phyloP scores from a whole-genome alignment of 1,140 invertebrate species.

The Antheraea pernyi region DNA sequence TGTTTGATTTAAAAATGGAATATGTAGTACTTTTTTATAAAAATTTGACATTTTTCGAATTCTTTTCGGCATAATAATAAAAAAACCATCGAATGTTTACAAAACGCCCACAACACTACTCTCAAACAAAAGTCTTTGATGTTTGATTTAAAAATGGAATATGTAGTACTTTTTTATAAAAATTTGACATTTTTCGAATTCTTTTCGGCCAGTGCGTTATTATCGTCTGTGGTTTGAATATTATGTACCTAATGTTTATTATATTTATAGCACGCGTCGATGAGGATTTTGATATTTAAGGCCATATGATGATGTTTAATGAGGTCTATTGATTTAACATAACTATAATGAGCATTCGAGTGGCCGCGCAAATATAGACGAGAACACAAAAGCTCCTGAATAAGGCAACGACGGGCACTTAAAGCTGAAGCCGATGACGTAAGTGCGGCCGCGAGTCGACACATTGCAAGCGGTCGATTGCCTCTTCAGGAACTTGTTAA shows the following conservation, averaged over 20 bases:
- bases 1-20: conserved; percentile 17
- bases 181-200: conserved; percentile 7
- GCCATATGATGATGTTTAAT: background rate
- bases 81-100: conserved; percentile 31
- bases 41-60: conserved; percentile 7
- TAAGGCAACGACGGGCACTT: conserved; percentile 20
- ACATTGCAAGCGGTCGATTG: conserved; percentile 31
- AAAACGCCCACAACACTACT: conserved; percentile 24
- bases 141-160: conserved; percentile 17
- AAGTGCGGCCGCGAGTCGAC: conserved; percentile 16
- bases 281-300: background rate
- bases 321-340: conserved; percentile 6
- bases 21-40: background rate
- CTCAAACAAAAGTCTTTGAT: conserved; percentile 19
- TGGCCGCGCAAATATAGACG: conserved; percentile 5
- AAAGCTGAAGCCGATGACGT: conserved; percentile 15
- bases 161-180: background rate
- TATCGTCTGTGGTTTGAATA: background rate
- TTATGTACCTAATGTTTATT: background rate
- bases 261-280: too few relatives aligned
- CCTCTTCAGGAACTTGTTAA: conserved; percentile 22
- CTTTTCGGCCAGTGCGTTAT: background rate
- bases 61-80: conserved; percentile 1
- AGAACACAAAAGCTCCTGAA: conserved; percentile 9
- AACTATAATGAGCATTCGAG: conserved; percentile 12